phyloP scores from a whole-genome alignment of 1,140 invertebrate genomes.

The Yoshiicerus persimilis region DNA sequence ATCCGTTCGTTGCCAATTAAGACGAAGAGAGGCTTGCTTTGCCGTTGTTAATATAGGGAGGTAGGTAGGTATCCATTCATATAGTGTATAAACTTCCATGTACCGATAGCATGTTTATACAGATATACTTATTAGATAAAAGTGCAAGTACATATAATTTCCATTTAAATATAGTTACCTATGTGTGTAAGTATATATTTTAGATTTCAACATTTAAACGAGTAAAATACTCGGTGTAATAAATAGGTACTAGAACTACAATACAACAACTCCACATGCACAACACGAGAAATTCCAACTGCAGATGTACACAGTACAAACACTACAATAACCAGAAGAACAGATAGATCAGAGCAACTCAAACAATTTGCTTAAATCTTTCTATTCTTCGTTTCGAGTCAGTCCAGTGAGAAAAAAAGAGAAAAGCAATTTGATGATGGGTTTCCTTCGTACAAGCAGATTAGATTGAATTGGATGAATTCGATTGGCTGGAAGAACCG shows the following conservation, averaged over 20 bases:
- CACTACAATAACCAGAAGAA: neutral
- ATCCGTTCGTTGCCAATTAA: conserved; percentile 31
- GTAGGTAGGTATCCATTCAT: neutral
- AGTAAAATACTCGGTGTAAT: neutral
- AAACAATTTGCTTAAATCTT: neutral
- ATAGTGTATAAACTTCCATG: neutral
- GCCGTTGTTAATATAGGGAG: neutral
- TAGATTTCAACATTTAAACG: neutral
- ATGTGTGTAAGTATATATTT: neutral
- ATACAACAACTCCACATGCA: neutral
- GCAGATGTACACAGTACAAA: neutral
- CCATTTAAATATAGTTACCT: neutral
- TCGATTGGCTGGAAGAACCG: conserved; percentile 3
- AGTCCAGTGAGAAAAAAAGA: conserved; percentile 10
- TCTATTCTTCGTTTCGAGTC: neutral
- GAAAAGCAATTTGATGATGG: conserved; percentile 18
- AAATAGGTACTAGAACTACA: neutral
- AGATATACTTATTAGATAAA: neutral
- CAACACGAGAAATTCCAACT: neutral
- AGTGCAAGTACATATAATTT: neutral
- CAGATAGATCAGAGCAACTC: neutral
- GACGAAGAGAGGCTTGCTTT: neutral
- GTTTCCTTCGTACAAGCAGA: neutral
- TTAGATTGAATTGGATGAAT: neutral
- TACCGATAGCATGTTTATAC: no score